Base-by-base conservation (phyloP, 1,140 invertebrate genomes). In the Bombus breviceps region DNA sequence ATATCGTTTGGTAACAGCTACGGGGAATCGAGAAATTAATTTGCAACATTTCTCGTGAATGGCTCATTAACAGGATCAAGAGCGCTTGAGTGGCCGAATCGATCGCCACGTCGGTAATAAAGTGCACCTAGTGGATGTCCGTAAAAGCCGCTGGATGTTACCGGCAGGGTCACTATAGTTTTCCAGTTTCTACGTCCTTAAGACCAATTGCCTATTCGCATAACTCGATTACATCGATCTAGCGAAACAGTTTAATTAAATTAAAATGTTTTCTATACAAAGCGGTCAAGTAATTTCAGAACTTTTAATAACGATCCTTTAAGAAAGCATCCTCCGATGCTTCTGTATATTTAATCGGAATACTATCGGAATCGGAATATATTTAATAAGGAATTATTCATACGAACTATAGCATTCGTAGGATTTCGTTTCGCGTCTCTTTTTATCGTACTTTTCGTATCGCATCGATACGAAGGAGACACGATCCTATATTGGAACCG, bases 41-140 rank as follows among this genome's bases (percentile, higher is more conserved):
- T 83, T 2, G 43, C 3, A 53, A 53, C 10, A 1, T 25, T 68
- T 1, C 25, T 6, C 25, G 39, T 0, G 2, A 62, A 76, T 18
- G 53, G 59, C 22, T 15, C 47, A 53, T 80, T 84, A 87, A 84
- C 47, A 25, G 28, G 28, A 37, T 64, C 34, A 39, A 59, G 69
- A 82, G 74, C 66, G 64, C 77, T 74, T 80, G 74, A 71, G 76
- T 64, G 71, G 39, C n/a, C 43, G 81, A 92, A 94, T 94, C 93
- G 92, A 94, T 94, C 88, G 88, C 74, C 85, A 73, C 64, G 93
- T 94, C 93, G 94, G 93, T 94, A 94, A 94, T 92, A 93, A 93
- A 91, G 93, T 83, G 89, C 91, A 81, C 91, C 80, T 69, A 87
- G 88, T 80, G 86, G 80, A 87, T 81, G 87, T 78, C 68, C 69